Evolutionary conservation across 2,113 vertebrate genomes (phyloP).

Genomic region (Cottus gobio): DNA sequence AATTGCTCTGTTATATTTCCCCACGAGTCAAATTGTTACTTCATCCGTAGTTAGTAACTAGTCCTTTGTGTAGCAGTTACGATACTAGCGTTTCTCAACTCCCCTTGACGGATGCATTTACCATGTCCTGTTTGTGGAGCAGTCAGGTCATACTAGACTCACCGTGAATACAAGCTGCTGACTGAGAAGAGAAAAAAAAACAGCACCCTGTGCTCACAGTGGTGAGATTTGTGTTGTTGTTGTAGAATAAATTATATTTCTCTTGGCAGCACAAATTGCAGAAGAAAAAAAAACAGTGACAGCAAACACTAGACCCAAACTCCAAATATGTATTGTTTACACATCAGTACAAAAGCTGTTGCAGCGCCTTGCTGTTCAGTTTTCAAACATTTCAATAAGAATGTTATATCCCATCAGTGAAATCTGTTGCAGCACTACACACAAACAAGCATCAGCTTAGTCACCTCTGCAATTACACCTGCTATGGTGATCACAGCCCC

Average conservation of each 20-base stretch:
- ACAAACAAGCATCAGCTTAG: not conserved
- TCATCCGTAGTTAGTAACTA: not conserved
- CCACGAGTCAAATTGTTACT: not conserved
- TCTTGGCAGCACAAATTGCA: constrained; percentile 9
- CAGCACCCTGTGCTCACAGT: not conserved
- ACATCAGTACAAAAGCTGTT: not conserved
- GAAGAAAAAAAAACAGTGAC: not conserved
- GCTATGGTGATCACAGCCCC: not conserved
- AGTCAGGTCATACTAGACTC: not conserved
- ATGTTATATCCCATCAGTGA: not conserved
- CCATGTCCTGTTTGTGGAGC: not conserved
- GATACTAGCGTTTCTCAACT: not conserved
- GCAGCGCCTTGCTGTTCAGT: not conserved
- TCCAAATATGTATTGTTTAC: not conserved
- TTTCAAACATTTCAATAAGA: not conserved
- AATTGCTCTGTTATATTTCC: not conserved
- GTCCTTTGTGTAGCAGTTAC: not conserved
- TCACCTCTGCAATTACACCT: constrained; percentile 4
- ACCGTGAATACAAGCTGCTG: constrained; percentile 24
- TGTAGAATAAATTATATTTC: not conserved
- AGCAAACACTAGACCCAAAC: not conserved
- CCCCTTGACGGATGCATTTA: not conserved
- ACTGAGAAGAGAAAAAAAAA: constrained; percentile 6
- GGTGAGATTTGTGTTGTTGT: not conserved
- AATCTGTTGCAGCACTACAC: not conserved